Conservation (phyloP, 2,113 vertebrate species). For the Deroptyus accipitrinus region DNA sequence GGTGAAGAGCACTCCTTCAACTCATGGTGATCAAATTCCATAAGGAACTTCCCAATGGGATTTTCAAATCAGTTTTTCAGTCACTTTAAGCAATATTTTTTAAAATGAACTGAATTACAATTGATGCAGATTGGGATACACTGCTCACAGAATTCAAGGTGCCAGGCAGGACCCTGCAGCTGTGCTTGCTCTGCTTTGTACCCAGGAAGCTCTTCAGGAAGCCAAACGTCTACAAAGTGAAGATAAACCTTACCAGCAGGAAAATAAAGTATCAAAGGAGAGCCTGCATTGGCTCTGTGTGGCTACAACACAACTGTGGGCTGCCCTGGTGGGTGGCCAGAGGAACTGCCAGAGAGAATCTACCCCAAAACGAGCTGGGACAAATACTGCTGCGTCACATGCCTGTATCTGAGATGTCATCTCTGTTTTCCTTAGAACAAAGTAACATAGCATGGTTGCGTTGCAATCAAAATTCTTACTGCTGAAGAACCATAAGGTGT, state of each 20-base stretch:
- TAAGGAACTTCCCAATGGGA: background rate
- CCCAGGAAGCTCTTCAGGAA: background rate
- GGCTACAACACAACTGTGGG: background rate
- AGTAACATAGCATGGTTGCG: background rate
- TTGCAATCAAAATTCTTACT: background rate
- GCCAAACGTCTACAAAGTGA: background rate
- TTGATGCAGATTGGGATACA: background rate
- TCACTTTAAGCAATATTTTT: background rate
- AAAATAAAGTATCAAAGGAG: background rate
- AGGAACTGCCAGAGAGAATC: background rate
- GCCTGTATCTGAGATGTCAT: background rate
- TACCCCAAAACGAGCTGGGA: background rate
- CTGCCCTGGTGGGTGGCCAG: background rate
- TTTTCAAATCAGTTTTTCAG: background rate
- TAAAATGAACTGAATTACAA: background rate
- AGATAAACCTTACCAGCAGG: background rate
- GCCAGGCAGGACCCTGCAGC: background rate
- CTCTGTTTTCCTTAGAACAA: background rate
- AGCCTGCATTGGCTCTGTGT: background rate
- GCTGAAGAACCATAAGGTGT: background rate
- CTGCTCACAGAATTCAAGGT: background rate
- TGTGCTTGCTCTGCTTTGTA: background rate
- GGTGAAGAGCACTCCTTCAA: background rate
- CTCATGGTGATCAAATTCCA: background rate
- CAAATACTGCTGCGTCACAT: background rate